Percentiles rank a stretch among this genome's conserved stretches.
phyloP scores from a whole-genome alignment of 92 coral and sea anemone genomes.

The Hydrozoanthus gracilis region DNA sequence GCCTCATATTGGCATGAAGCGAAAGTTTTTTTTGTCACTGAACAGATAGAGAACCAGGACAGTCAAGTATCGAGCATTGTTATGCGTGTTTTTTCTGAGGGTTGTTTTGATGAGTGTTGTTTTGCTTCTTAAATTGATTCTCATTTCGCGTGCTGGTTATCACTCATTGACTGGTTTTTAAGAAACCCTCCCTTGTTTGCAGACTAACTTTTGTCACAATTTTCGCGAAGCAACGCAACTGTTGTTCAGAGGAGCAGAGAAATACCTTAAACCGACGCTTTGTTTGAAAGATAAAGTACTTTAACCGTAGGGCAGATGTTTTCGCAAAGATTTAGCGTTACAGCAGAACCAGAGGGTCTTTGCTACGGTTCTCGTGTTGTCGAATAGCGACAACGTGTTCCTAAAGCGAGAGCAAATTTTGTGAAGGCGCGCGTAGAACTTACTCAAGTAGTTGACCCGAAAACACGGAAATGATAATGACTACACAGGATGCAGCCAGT shows the following conservation, averaged over 20 bases:
- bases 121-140: not conserved
- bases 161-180: not conserved
- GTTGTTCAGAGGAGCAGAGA: not conserved
- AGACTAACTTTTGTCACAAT: not conserved
- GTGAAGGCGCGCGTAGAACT: slow-evolving; percentile 7
- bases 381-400: not conserved
- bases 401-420: slow-evolving; percentile 1
- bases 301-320: slow-evolving; percentile 2
- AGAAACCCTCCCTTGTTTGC: not conserved
- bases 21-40: not conserved
- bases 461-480: slow-evolving; percentile 45
- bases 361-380: not conserved
- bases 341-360: not conserved
- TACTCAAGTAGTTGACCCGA: slow-evolving; percentile 4
- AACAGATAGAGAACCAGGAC: not conserved
- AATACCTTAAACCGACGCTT: slow-evolving; percentile 3
- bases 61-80: slow-evolving; percentile 1
- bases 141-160: not conserved
- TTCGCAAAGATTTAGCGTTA: not conserved
- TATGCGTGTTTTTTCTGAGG: not conserved
- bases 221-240: not conserved
- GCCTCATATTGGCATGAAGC: slow-evolving; percentile 27
- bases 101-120: not conserved
- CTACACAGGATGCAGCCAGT: slow-evolving; percentile 28
- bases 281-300: slow-evolving; percentile 13